These are phyloP conservation scores for Phytoseiulus persimilis DNA, from an alignment of 2,888 invertebrate genomes.

Conservation along the genomic window DNA sequence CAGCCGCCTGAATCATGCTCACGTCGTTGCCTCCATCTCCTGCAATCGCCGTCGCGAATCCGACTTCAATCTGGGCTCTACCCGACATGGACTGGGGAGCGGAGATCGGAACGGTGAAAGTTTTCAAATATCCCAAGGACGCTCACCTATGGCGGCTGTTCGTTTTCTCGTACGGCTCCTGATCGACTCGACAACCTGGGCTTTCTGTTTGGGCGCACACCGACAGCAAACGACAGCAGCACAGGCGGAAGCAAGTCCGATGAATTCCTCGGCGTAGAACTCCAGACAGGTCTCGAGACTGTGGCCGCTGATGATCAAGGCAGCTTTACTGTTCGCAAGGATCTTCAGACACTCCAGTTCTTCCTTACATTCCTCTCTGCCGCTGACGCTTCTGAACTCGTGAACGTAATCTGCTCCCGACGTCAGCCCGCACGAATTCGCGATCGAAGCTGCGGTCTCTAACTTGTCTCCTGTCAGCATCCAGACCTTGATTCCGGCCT, in stretches of 20 bases:
- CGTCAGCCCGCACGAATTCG: conserved; percentile 86
- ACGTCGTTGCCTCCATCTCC: conserved; percentile 65
- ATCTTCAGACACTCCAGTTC: no score
- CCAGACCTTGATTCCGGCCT: conserved; percentile 68
- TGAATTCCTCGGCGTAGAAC: conserved; percentile 64
- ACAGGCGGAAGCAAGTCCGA: conserved; percentile 64
- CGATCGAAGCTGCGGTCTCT: conserved; percentile 96
- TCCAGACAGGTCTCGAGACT: conserved; percentile 62
- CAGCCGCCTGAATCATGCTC: conserved; percentile 59
- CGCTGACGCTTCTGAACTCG: conserved; percentile 63
- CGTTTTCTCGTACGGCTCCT: conserved; percentile 58
- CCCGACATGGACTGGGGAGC: no score
- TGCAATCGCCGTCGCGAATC: no score
- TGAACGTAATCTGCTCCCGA: conserved; percentile 69
- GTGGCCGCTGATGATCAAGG: conserved; percentile 63
- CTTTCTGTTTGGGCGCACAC: conserved; percentile 66
- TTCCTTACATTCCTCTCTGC: conserved; percentile 58
- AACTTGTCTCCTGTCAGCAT: conserved; percentile 70
- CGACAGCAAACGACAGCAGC: conserved; percentile 68
- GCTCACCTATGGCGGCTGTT: conserved; percentile 46
- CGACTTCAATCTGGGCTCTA: no score
- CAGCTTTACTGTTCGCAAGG: no score
- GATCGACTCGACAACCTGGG: conserved; percentile 61
- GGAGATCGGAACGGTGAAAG: background rate
- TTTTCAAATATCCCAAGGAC: background rate